Conservation (phyloP, 2,797 vertebrate genomes). For the Decapterus maruadsi region DNA sequence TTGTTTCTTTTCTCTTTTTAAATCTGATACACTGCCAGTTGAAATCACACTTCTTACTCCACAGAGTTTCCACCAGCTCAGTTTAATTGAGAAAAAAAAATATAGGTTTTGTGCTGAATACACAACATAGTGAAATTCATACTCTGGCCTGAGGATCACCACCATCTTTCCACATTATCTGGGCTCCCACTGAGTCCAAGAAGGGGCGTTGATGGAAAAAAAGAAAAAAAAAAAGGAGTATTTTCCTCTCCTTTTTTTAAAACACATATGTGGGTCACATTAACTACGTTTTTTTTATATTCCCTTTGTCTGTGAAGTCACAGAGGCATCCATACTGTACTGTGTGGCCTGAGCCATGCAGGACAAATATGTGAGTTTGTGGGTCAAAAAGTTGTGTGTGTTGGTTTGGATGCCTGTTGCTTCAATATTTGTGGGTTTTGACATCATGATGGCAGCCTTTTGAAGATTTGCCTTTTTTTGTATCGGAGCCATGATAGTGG, state of each 20-base stretch:
- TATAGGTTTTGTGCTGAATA: constrained; percentile 15
- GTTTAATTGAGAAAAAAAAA: neutral
- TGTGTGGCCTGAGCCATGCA: constrained; percentile 14
- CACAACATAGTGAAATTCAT: constrained; percentile 61
- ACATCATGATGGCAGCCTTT: constrained; percentile 13
- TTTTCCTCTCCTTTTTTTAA: constrained; percentile 67
- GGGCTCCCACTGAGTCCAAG: constrained; percentile 76
- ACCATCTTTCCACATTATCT: constrained; percentile 83
- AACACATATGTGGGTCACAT: constrained; percentile 75
- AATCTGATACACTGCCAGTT: neutral
- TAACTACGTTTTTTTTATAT: constrained; percentile 49
- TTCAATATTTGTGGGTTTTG: constrained; percentile 35
- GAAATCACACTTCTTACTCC: constrained; percentile 6
- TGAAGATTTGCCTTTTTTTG: neutral
- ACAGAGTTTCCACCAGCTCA: constrained; percentile 1
- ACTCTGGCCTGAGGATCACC: constrained; percentile 71
- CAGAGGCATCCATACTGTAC: constrained; percentile 8
- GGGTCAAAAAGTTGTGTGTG: constrained; percentile 14
- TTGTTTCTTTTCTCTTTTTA: constrained; percentile 2
- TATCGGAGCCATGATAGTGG: constrained; percentile 2
- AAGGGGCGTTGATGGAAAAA: constrained; percentile 82
- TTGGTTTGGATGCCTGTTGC: neutral
- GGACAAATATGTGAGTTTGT: neutral
- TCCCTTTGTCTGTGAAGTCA: constrained; percentile 44
- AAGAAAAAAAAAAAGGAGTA: constrained; percentile 42